Conservation (phyloP, 2,797 vertebrate species). For the Aphelocoma californica region DNA sequence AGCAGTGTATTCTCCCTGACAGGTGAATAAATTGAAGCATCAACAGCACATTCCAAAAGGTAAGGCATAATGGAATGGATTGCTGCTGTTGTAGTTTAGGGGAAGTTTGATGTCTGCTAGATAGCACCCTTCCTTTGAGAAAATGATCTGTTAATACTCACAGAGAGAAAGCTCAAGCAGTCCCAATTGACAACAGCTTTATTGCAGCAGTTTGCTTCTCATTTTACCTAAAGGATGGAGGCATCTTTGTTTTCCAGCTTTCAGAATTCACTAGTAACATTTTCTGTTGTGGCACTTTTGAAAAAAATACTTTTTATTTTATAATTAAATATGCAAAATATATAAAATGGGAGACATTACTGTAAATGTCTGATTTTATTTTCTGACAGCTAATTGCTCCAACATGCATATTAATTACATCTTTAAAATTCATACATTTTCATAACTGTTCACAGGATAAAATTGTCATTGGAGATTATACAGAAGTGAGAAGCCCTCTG, state of each 20-base stretch:
- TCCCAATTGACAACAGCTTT: neutral
- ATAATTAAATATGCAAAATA: neutral
- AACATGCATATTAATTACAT: neutral
- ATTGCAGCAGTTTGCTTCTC: neutral
- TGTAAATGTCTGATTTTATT: neutral
- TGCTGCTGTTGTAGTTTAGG: neutral
- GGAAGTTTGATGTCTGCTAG: neutral
- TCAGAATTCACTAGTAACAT: neutral
- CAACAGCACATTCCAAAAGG: neutral
- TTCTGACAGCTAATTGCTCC: neutral
- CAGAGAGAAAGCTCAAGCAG: neutral
- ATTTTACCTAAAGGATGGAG: neutral
- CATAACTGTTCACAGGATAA: neutral
- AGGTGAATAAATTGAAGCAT: neutral
- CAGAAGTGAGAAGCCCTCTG: neutral
- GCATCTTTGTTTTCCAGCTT: neutral
- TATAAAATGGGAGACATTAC: neutral
- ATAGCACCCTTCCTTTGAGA: neutral
- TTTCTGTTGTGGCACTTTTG: neutral
- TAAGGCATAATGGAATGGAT: neutral
- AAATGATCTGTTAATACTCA: neutral
- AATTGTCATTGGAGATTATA: neutral
- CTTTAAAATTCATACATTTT: neutral
- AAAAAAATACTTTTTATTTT: neutral
- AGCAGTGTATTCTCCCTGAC: neutral